Evolutionary conservation across 2,113 vertebrate genomes (phyloP).

Genomic region (Reinhardtius hippoglossoides): DNA sequence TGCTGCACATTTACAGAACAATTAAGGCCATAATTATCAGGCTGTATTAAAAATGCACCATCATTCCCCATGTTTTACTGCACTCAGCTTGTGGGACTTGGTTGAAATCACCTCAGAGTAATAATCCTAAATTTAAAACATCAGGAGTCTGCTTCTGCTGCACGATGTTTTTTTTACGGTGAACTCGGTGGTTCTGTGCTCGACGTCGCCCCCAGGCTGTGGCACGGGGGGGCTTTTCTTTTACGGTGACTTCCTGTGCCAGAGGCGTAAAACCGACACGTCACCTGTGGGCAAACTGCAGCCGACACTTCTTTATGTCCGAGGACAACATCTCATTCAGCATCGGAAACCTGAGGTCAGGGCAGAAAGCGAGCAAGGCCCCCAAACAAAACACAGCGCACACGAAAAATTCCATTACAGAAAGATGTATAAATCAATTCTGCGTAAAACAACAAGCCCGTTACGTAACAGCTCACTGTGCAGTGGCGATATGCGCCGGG

Average conservation of each 20-base stretch:
- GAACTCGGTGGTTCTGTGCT: not conserved
- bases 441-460: conserved; percentile 53
- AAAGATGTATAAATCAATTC: conserved; percentile 65
- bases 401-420: conserved; percentile 46
- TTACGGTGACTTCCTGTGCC: conserved; percentile 18
- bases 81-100: not conserved
- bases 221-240: not conserved
- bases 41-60: conserved; percentile 5
- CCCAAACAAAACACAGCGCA: conserved; percentile 43
- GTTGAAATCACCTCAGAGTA: too few species aligned
- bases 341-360: conserved; percentile 51
- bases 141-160: too few species aligned
- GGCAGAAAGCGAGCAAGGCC: conserved; percentile 29
- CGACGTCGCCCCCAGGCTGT: not conserved
- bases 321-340: conserved; percentile 44
- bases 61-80: not conserved
- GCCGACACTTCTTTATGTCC: conserved; percentile 53
- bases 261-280: conserved; percentile 46
- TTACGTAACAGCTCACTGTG: conserved; percentile 61
- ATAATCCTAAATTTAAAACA: too few species aligned
- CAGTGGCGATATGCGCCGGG: conserved; percentile 46
- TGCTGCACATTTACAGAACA: not conserved
- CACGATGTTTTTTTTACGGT: not conserved
- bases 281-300: conserved; percentile 40
- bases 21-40: not conserved